Base-by-base conservation (phyloP, 2,113 vertebrate genomes). In the Haemorhous mexicanus region DNA sequence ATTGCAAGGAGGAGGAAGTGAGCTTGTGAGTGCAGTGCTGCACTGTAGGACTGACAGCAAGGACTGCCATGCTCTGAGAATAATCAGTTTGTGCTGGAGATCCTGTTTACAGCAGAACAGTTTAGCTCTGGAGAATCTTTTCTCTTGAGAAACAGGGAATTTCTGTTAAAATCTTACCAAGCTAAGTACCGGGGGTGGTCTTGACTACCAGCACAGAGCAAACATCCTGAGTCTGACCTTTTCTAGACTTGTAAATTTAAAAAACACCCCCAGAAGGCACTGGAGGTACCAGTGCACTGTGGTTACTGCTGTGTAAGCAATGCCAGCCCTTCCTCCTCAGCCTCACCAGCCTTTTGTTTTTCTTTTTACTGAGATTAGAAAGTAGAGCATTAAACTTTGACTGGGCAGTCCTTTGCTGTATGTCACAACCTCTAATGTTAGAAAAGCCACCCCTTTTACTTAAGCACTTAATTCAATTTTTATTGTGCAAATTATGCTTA, bases 401-500 rank as follows among this genome's bases (percentile, higher is more conserved):
- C 52, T 87, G 6, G 84, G 85, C 43, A 63, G 32, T 63, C 50
- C 76, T 46, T 86, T 68, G 49, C 41, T 67, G 64, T 47, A 33
- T 75, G 70, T 94, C 44, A 64, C 67, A 93, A 72, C 69, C 77
- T 86, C 91, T 95, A 93, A 73, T 53, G 80, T 84, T 97, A 63
- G 43, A 91, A 88, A 93, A 88, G 78, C 47, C 68, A 59, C 63
- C 11, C 74, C 92, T 87, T 82, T 93, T 84, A 82, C 93, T 96
- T 93, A 90, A 96, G 87, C 88, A 94, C 87, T 97, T 97, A 97
- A 97, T 97, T 97, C 92, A 97, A 94, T 97, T 97, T 96, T 97
- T 95, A 96, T 96, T 93, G 92, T 91, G 78, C 93, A 97, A 96
- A 96, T 97, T 97, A 97, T 66, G 94, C 97, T 98, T 97, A 97